phyloP scores from a whole-genome alignment of 1,140 invertebrate genomes.

The Drosophila pallidifrons region DNA sequence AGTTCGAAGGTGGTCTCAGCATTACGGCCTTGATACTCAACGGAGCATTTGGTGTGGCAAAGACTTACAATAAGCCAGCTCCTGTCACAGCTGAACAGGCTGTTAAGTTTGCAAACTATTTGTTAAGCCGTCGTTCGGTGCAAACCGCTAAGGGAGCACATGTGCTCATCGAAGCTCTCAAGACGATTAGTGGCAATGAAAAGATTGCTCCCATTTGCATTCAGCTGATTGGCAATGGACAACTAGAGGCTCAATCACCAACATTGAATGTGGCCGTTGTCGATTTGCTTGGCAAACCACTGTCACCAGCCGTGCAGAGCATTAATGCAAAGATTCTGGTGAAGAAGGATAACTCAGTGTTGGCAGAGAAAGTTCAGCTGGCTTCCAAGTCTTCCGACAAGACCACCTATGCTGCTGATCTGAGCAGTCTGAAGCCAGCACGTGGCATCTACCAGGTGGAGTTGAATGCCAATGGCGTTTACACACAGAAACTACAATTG shows the following conservation, averaged over 20 bases:
- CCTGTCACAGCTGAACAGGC: conserved; percentile 92
- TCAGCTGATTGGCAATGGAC: conserved; percentile 90
- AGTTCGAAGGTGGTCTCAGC: conserved; percentile 96
- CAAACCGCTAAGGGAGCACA: conserved; percentile 93
- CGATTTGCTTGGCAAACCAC: conserved; percentile 92
- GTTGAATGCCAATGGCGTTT: conserved; percentile 89
- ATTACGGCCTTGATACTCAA: conserved; percentile 86
- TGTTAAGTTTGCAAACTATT: conserved; percentile 96
- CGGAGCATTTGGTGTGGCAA: conserved; percentile 89
- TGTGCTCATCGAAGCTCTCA: conserved; percentile 92
- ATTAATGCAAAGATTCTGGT: conserved; percentile 63
- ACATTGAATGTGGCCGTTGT: conserved; percentile 91
- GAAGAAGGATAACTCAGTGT: conserved; percentile 73
- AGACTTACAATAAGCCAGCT: conserved; percentile 89
- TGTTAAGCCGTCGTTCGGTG: conserved; percentile 95
- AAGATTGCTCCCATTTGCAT: conserved; percentile 90
- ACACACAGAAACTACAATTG: conserved; percentile 89
- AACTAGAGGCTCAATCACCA: conserved; percentile 90
- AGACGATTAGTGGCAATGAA: conserved; percentile 78
- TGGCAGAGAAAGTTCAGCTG: conserved; percentile 71
- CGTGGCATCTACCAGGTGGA: conserved; percentile 94
- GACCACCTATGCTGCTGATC: conserved; percentile 92
- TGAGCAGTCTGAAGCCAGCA: conserved; percentile 91
- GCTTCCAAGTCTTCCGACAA: conserved; percentile 85
- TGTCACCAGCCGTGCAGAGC: conserved; percentile 85